Conservation (phyloP, 92 coral and sea anemone genomes). For the Bergia sp. region DNA sequence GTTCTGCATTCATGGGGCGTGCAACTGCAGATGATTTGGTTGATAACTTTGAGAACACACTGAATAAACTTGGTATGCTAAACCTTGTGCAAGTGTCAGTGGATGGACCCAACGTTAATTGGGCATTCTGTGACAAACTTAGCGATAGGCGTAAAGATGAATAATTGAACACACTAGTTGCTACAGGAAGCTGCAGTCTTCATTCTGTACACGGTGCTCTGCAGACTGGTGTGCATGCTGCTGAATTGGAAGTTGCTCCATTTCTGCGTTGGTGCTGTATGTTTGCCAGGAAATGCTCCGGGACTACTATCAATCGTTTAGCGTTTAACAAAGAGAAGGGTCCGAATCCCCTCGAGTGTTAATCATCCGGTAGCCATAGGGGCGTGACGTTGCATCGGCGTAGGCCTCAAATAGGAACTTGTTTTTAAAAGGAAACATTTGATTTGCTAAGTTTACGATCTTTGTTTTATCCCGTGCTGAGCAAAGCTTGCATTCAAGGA, state of each 20-base stretch:
- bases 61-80: neutral
- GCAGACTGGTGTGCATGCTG: slow-evolving; percentile 36
- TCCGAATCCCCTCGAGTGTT: too few relatives aligned
- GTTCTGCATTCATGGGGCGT: slow-evolving; percentile 41
- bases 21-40: slow-evolving; percentile 36
- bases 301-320: too few relatives aligned
- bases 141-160: slow-evolving; percentile 23
- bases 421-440: too few relatives aligned
- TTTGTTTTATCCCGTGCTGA: too few relatives aligned
- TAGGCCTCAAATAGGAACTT: too few relatives aligned
- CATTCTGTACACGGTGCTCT: slow-evolving; percentile 26
- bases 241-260: slow-evolving; percentile 25
- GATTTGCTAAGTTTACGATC: too few relatives aligned
- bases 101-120: slow-evolving; percentile 45
- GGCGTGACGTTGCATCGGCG: too few relatives aligned
- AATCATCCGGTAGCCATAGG: too few relatives aligned
- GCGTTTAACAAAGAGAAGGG: too few relatives aligned
- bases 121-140: slow-evolving; percentile 31
- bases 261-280: too few relatives aligned
- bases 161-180: slow-evolving; percentile 19
- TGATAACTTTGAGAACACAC: slow-evolving; percentile 25
- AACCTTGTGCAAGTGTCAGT: slow-evolving; percentile 20
- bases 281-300: too few relatives aligned
- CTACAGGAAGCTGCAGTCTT: slow-evolving; percentile 25
- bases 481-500: too few relatives aligned